Evolutionary conservation across 2,797 vertebrate genomes (phyloP), one percentile per base, ranked within the genome.

Genomic region (Semaprochilodus insignis): DNA sequence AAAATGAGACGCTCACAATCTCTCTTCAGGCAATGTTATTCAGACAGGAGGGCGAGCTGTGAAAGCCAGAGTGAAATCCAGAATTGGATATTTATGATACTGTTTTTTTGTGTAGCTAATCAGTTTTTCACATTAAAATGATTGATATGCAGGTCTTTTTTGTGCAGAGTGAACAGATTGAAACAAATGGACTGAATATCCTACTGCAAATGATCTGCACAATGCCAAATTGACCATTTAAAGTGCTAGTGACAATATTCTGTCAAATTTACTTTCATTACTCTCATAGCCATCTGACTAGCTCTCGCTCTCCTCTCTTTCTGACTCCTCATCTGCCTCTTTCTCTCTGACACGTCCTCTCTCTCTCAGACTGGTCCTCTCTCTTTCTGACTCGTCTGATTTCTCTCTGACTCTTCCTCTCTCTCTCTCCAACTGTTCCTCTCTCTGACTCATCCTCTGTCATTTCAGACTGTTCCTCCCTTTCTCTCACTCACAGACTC

Each of bases 171-270:
- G 40, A 69, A 69, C 66, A 40, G 66, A 69, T 23, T 69, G 66
- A 69, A 44, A 69, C 36, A 69, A 34, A 69, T 40, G 62, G 62
- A 34, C 62, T n/a, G 66, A 36, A 69, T 44, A 44, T 69, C 66
- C 21, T 13, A 14, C 66, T 44, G 66, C 66, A 40, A n/a, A 40
- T 69, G 66, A 69, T 65, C 66, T 69, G 11, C 16, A 21, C 40
- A 3, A 2, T n/a, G 66, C 36, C 31, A 40, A 69, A 40, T 15
- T 72, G 70, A 16, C 23, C 15, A 54, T 72, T 72, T 54, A 54
- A 72, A 52, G 48, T 72, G 23, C 23, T 51, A 16, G 11, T 23
- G 6, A 2, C 4, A 6, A 13, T 48, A 52, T 71, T 31, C 25
- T 23, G 3, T 71, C 2, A 51, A 16, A 51, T 52, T 48, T 17